phyloP scores from a whole-genome alignment of 2,797 vertebrate species.

The Acestrorhynchus altus region DNA sequence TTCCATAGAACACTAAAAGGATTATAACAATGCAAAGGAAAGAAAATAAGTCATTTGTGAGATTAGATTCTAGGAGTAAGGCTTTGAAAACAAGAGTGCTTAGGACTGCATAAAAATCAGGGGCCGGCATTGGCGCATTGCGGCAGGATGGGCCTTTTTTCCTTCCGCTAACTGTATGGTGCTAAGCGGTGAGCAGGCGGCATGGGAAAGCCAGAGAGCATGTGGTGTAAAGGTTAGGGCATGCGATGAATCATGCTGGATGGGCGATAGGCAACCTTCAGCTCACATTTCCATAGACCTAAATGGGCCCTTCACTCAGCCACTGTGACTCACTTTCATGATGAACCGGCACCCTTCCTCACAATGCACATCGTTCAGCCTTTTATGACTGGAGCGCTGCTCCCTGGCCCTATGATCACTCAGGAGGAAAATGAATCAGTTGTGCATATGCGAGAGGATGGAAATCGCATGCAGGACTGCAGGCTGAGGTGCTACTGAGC shows the following conservation, averaged over 20 bases:
- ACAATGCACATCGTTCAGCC: slow-evolving; percentile 16
- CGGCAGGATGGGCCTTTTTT: background rate
- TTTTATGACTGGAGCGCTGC: slow-evolving; percentile 4
- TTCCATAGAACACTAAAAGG: slow-evolving; percentile 10
- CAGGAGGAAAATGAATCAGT: slow-evolving; percentile 7
- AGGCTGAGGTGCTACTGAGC: background rate
- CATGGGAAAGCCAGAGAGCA: background rate
- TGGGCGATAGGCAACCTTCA: slow-evolving; percentile 25
- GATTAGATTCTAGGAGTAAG: slow-evolving; percentile 24
- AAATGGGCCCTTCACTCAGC: slow-evolving; percentile 20
- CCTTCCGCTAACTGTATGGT: background rate
- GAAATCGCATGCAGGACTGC: background rate
- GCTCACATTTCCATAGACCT: slow-evolving; percentile 19
- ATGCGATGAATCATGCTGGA: slow-evolving; percentile 4
- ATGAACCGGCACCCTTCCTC: slow-evolving; percentile 12
- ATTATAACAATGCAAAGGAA: slow-evolving; percentile 27
- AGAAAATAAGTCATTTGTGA: slow-evolving; percentile 25
- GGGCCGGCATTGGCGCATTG: slow-evolving; percentile 9
- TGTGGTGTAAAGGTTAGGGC: slow-evolving; percentile 21
- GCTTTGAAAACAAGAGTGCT: slow-evolving; percentile 33
- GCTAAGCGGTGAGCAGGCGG: background rate
- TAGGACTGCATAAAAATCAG: slow-evolving; percentile 17
- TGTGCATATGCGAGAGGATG: background rate
- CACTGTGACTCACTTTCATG: slow-evolving; percentile 14
- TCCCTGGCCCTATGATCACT: slow-evolving; percentile 12